A percentile compares a stretch with the other conserved stretches of the same genome.
These are phyloP conservation scores for Atractosteus spatula DNA, from an alignment of 2,113 vertebrate species.

Conservation along the genomic window DNA sequence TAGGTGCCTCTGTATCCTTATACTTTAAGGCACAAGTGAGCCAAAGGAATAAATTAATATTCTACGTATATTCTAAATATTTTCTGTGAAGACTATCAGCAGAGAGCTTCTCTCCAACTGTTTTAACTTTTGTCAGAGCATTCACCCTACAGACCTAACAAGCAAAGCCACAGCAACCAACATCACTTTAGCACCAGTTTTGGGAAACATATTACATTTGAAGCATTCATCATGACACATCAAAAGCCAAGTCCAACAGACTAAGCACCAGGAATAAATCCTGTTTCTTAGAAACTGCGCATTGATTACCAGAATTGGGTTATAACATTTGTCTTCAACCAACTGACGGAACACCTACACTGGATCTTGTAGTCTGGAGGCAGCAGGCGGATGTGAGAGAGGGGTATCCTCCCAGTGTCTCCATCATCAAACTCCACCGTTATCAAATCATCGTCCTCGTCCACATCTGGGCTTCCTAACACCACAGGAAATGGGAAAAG, in stretches of 20 bases:
- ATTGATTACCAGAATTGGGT: too few relatives aligned
- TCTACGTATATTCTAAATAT: too few relatives aligned
- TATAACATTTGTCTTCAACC: too few relatives aligned
- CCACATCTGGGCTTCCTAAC: slow-evolving; percentile 80
- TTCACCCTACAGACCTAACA: not conserved
- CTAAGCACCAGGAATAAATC: slow-evolving; percentile 1
- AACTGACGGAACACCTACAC: slow-evolving; percentile 69
- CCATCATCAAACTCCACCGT: slow-evolving; percentile 97
- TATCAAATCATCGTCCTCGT: slow-evolving; percentile 89
- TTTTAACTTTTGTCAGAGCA: too few relatives aligned
- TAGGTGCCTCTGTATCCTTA: too few relatives aligned
- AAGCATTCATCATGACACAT: slow-evolving; percentile 21
- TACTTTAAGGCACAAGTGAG: too few relatives aligned
- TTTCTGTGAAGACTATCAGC: too few relatives aligned
- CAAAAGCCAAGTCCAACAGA: slow-evolving; percentile 35
- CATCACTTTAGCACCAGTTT: slow-evolving; percentile 19
- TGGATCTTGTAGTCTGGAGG: slow-evolving; percentile 97
- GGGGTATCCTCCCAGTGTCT: slow-evolving; percentile 90
- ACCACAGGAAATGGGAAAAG: slow-evolving; percentile 8
- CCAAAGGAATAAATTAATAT: too few relatives aligned
- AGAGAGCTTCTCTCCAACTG: too few relatives aligned
- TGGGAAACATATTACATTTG: slow-evolving; percentile 15
- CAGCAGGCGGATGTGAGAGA: slow-evolving; percentile 93
- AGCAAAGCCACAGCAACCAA: slow-evolving; percentile 1
- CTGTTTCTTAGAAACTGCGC: slow-evolving; percentile 6